Evolutionary conservation across 2,797 vertebrate species (phyloP).

Genomic region (Harpagifer antarcticus): DNA sequence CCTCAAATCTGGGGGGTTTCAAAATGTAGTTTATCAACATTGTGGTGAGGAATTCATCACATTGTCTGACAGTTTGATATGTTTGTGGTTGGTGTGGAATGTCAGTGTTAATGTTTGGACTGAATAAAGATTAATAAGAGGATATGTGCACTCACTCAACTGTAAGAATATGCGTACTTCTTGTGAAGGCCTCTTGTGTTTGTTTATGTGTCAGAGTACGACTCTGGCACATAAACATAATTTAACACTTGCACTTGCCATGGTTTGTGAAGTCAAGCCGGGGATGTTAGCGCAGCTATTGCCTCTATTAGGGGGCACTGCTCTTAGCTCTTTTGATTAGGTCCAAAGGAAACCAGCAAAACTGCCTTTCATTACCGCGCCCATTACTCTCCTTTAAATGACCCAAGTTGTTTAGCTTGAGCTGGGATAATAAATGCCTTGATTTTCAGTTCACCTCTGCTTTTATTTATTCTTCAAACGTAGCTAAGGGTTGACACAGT

Average conservation of each 20-base stretch:
- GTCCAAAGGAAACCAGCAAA: slow-evolving; percentile 68
- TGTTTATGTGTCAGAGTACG: slow-evolving; percentile 38
- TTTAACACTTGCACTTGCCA: slow-evolving; percentile 54
- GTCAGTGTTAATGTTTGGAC: background rate
- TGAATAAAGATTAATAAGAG: slow-evolving; percentile 25
- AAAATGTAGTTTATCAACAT: slow-evolving; percentile 6
- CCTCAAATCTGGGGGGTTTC: background rate
- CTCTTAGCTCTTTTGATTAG: slow-evolving; percentile 72
- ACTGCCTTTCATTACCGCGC: slow-evolving; percentile 73
- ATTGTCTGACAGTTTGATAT: slow-evolving; percentile 6
- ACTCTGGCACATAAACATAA: slow-evolving; percentile 26
- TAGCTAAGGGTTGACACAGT: slow-evolving; percentile 12
- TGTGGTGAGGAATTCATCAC: background rate
- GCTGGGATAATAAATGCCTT: slow-evolving; percentile 66
- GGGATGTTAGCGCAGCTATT: slow-evolving; percentile 33
- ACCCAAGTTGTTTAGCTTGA: slow-evolving; percentile 70
- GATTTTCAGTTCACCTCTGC: slow-evolving; percentile 53
- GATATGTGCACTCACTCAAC: slow-evolving; percentile 17
- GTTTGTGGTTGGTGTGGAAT: slow-evolving; percentile 15
- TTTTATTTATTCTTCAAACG: slow-evolving; percentile 63
- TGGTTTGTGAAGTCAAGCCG: slow-evolving; percentile 18
- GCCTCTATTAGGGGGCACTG: slow-evolving; percentile 58
- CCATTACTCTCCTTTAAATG: slow-evolving; percentile 75
- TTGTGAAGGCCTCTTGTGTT: slow-evolving; percentile 14
- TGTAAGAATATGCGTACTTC: slow-evolving; percentile 22